phyloP scores from a whole-genome alignment of 2,888 invertebrate species.

The Latrodectus elegans region DNA sequence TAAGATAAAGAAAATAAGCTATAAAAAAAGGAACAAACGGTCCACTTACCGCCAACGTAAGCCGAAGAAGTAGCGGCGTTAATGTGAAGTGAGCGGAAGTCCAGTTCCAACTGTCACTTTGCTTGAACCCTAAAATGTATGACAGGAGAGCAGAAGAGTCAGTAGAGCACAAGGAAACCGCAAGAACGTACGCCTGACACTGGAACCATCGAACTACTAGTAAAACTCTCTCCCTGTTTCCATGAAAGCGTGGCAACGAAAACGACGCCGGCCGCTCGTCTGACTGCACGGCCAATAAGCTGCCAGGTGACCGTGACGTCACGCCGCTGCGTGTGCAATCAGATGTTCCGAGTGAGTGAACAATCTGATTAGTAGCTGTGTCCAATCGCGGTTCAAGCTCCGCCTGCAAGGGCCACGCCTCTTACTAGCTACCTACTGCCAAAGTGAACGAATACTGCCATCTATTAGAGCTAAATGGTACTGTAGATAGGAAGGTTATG shows the following conservation, averaged over 20 bases:
- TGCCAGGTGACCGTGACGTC: conserved; percentile 70
- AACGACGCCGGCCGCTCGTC: conserved; percentile 63
- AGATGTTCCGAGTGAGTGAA: conserved; percentile 68
- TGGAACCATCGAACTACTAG: conserved; percentile 39
- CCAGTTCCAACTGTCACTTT: conserved; percentile 61
- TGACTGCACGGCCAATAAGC: conserved; percentile 68
- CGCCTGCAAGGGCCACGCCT: conserved; percentile 64
- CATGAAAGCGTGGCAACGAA: conserved; percentile 65
- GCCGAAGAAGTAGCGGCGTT: conserved; percentile 37
- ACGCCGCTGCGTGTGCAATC: conserved; percentile 69
- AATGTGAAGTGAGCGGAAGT: conserved; percentile 64
- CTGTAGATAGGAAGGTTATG: conserved; percentile 10
- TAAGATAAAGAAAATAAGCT: conserved; percentile 8
- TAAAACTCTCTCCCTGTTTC: conserved; percentile 43
- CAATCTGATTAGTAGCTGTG: conserved; percentile 66
- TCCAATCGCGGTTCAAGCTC: conserved; percentile 54
- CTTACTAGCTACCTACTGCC: neutral
- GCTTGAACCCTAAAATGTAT: conserved; percentile 61
- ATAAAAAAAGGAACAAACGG: conserved; percentile 7
- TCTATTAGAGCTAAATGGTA: conserved; percentile 39
- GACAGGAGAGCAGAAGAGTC: conserved; percentile 62
- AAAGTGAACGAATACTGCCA: conserved; percentile 45
- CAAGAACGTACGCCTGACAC: conserved; percentile 62
- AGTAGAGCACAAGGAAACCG: conserved; percentile 66
- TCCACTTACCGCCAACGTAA: conserved; percentile 52